Evolutionary conservation across 1,140 invertebrate species (phyloP), one percentile per base, ranked within the genome.

Genomic region (Philopotamus ludificatus): DNA sequence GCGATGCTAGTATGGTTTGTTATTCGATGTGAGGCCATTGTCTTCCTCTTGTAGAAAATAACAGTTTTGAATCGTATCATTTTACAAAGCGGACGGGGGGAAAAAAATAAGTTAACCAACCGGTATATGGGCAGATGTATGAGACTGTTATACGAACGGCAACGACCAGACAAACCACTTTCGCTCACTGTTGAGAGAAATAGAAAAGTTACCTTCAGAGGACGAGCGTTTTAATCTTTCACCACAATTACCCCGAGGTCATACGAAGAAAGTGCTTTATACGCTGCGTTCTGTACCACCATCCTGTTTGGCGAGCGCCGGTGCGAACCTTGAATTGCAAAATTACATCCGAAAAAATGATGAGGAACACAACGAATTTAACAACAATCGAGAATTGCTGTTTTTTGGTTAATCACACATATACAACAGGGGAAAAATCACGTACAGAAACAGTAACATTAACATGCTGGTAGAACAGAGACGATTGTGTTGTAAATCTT

Each of bases 161-260:
- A 15, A 60, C 44, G 47, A 60, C 57, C 42, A 28, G 57, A 60
- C 57, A 47, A 60, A 60, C 57, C 57, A 60, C 57, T 60, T 60
- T 60, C 57, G 57, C 57, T 60, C 20, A 25, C 21, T 60, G 4
- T 47, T 25, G 23, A 39, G 41, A 58, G 57, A 60, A 60, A 60
- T 60, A 47, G 57, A 60, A 60, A 60, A 28, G 57, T 15, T n/a
- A 60, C 23, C 15, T 60, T 26, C 42, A 3, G 54, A 34, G 23
- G 51, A 54, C 22, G 51, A 26, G 12, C 9, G 26, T 55, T 55
- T 39, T 15, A n/a, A 58, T 42, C 18, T 44, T 22, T 39, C 28
- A 15, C 51, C 39, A 58, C 12, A 28, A 25, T 10, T 3, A 26
- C 51, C 12, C 18, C 26, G 51, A 28, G 51, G 23, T 2, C 15